A percentile compares a stretch with the other conserved stretches of the same genome.
These are phyloP conservation scores for Hylaeus volcanicus DNA, from an alignment of 1,140 invertebrate genomes.

Conservation along the genomic window DNA sequence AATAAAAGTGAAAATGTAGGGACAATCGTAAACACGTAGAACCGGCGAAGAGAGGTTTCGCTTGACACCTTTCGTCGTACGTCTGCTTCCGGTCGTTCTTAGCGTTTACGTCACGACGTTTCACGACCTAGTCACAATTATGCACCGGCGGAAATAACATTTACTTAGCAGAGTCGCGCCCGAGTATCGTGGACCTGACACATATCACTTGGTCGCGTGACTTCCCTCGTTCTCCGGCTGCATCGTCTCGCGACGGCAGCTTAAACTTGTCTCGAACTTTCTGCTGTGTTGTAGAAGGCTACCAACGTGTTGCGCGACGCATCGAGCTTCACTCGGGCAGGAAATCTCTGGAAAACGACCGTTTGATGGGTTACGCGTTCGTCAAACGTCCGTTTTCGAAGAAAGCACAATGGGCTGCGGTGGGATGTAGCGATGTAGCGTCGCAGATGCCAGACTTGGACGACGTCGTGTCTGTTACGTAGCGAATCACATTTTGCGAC, in stretches of 20 bases:
- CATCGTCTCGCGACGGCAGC: constrained; percentile 61
- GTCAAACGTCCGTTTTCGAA: background rate
- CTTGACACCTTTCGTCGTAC: constrained; percentile 27
- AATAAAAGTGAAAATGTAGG: too few relatives aligned
- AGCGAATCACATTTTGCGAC: too few relatives aligned
- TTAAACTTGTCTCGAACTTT: constrained; percentile 70
- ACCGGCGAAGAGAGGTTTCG: background rate
- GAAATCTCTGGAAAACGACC: constrained; percentile 26
- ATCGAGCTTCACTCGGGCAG: constrained; percentile 24
- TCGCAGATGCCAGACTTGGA: too few relatives aligned
- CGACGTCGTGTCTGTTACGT: too few relatives aligned
- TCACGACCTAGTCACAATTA: constrained; percentile 72
- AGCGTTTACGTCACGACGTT: constrained; percentile 69
- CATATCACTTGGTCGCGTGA: constrained; percentile 72
- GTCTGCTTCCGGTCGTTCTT: constrained; percentile 53
- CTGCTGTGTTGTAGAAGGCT: constrained; percentile 43
- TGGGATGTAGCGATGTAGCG: too few relatives aligned
- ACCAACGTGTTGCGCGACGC: constrained; percentile 62
- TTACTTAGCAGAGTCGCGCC: constrained; percentile 70
- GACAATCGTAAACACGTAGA: background rate
- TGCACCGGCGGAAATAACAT: constrained; percentile 73
- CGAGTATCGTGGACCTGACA: constrained; percentile 74
- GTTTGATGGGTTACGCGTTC: background rate
- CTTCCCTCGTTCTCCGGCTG: constrained; percentile 59
- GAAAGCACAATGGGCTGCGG: too few relatives aligned